Conservation (phyloP, 2,888 invertebrate genomes). For the Anthrax anthrax region DNA sequence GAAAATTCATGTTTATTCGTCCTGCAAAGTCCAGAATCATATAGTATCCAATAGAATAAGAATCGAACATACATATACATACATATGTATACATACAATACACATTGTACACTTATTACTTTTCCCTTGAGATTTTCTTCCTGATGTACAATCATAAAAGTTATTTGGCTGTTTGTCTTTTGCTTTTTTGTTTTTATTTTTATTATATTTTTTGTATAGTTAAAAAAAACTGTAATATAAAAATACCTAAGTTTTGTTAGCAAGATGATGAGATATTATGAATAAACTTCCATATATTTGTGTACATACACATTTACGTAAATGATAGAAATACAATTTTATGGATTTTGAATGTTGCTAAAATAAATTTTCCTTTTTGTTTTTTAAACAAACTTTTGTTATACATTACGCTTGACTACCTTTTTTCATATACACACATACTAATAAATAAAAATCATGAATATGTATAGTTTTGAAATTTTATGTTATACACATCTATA, state of each 20-base stretch:
- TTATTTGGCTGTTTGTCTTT: not conserved
- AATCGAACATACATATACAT: too few relatives aligned
- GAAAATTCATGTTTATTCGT: conserved; percentile 6
- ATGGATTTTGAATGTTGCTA: too few relatives aligned
- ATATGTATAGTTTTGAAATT: too few relatives aligned
- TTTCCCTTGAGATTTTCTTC: conserved; percentile 1
- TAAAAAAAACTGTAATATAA: too few relatives aligned
- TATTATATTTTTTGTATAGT: not conserved
- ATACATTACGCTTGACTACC: too few relatives aligned
- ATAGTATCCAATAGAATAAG: not conserved
- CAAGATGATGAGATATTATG: too few relatives aligned
- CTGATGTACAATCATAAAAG: conserved; percentile 5
- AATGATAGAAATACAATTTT: too few relatives aligned
- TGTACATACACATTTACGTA: too few relatives aligned
- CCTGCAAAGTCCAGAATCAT: not conserved
- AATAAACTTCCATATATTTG: too few relatives aligned
- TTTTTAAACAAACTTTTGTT: not conserved
- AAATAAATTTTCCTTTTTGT: not conserved
- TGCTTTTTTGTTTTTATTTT: not conserved
- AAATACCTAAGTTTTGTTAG: too few relatives aligned
- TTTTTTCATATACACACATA: not conserved
- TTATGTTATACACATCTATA: too few relatives aligned
- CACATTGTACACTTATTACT: not conserved
- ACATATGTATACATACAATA: too few relatives aligned
- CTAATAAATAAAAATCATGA: not conserved